These are phyloP conservation scores for Gnatocerus cornutus DNA, from an alignment of 2,888 invertebrate genomes.

Conservation along the genomic window DNA sequence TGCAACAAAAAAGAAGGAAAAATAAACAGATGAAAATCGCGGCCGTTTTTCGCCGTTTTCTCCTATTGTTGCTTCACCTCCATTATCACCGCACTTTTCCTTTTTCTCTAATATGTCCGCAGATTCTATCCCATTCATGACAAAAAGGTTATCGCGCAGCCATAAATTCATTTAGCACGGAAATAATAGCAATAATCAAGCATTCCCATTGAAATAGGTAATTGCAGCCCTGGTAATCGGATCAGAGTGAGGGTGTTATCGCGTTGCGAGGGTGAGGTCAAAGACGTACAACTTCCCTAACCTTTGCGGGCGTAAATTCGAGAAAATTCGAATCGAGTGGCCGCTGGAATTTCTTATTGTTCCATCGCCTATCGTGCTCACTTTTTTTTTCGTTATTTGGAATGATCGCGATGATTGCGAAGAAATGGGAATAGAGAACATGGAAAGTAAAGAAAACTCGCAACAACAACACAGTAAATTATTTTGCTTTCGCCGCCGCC, in stretches of 20 bases:
- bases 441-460: no score
- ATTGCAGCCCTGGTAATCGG: constrained; percentile 31
- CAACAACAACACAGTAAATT: background rate
- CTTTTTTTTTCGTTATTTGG: no score
- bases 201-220: constrained; percentile 34
- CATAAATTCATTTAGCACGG: constrained; percentile 31
- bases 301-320: constrained; percentile 13
- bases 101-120: constrained; percentile 4
- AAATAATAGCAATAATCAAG: constrained; percentile 35
- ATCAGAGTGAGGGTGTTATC: constrained; percentile 18
- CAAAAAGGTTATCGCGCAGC: constrained; percentile 23
- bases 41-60: no score
- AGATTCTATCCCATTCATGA: constrained; percentile 5
- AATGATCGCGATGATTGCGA: no score
- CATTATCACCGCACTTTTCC: background rate
- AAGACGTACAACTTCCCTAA: constrained; percentile 30
- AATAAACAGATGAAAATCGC: background rate
- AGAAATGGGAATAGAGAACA: no score
- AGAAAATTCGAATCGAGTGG: constrained; percentile 5
- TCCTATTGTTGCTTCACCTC: no score
- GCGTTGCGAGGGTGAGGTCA: constrained; percentile 26
- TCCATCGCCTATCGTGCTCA: no score
- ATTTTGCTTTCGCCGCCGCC: background rate
- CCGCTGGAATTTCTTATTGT: no score
- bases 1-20: background rate